Percentiles rank a stretch among this genome's conserved stretches.
Conservation (phyloP, 2,113 vertebrate species). For the Hippolais icterina region DNA sequence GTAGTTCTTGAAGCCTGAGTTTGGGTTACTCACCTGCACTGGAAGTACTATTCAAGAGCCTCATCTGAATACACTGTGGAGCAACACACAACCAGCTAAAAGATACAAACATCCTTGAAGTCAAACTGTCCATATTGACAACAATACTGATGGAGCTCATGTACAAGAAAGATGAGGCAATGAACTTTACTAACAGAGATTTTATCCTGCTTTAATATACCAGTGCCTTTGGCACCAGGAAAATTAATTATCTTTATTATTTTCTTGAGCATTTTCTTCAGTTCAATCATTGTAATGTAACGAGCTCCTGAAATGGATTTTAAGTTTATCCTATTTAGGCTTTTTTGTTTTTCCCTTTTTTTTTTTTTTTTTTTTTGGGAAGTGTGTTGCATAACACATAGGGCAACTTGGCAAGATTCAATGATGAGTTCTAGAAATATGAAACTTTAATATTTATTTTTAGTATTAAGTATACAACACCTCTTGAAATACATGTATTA, state of each 20-base stretch:
- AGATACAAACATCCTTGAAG: not conserved
- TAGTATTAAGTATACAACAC: not conserved
- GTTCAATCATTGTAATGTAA: not conserved
- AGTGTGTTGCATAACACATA: not conserved
- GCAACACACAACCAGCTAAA: not conserved
- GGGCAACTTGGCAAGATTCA: not conserved
- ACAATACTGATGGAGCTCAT: not conserved
- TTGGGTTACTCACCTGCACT: not conserved
- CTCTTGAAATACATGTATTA: conserved; percentile 11
- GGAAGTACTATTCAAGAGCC: not conserved
- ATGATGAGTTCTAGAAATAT: not conserved
- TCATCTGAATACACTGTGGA: not conserved
- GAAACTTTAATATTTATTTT: not conserved
- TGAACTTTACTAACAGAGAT: not conserved
- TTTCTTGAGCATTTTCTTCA: not conserved
- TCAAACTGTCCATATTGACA: not conserved
- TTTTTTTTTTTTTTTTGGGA: not conserved
- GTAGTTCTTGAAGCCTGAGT: not conserved
- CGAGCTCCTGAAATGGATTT: not conserved
- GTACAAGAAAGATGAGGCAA: not conserved
- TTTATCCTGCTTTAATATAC: not conserved
- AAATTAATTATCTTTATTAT: not conserved
- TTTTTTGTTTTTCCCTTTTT: not conserved
- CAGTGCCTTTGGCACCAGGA: not conserved
- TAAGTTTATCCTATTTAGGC: not conserved